Conservation (phyloP, 2,113 vertebrate genomes). For the Laticauda colubrina region DNA sequence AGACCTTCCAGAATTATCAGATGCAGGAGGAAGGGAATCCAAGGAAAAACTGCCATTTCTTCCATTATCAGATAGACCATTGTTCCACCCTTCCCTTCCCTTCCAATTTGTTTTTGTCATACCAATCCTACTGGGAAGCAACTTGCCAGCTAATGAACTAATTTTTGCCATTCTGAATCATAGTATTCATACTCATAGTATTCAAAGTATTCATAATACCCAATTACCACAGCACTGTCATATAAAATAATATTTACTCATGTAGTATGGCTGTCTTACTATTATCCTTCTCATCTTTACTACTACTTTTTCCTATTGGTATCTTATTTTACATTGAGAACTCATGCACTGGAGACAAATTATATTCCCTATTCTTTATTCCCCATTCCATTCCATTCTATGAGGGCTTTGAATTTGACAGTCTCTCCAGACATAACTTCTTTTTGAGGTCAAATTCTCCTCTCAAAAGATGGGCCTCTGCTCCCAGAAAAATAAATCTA, state of each 20-base stretch:
- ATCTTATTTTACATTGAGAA: not conserved
- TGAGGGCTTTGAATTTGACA: not conserved
- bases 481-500: not conserved
- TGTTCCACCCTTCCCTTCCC: not conserved
- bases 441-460: not conserved
- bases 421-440: not conserved
- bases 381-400: not conserved
- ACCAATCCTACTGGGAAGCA: not conserved
- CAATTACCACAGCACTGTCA: not conserved
- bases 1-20: too few relatives aligned
- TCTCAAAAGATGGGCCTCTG: not conserved
- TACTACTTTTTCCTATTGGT: not conserved
- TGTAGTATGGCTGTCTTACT: not conserved
- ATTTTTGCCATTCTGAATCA: not conserved
- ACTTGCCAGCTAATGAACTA: not conserved
- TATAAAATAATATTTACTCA: not conserved
- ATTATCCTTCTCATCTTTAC: not conserved
- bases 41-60: not conserved
- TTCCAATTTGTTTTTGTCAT: not conserved
- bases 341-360: not conserved
- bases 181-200: not conserved
- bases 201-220: too few relatives aligned
- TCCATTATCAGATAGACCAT: not conserved
- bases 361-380: not conserved
- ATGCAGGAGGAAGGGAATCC: not conserved